Base-by-base conservation (phyloP, 37 sponge, comb jelly and placozoan genomes). In the Dysidea cf. avara region DNA sequence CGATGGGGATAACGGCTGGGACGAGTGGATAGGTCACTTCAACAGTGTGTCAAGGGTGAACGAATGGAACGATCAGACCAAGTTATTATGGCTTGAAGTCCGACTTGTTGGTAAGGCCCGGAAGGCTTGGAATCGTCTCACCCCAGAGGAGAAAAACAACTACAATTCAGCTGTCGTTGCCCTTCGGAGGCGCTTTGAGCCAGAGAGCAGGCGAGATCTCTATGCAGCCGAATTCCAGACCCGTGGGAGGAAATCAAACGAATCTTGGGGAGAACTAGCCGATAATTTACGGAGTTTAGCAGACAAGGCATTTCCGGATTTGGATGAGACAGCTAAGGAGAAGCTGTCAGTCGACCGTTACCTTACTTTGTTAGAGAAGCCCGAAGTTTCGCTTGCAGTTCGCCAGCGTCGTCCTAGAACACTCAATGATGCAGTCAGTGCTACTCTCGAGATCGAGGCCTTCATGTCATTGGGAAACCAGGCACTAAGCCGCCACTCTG, bases 381-480 rank as follows among this genome's bases (percentile, higher is more conserved):
- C 69, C 5, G 77, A 75, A 21, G 55, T 83, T 0, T 61, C 70
- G 0, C 76, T 83, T 43, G 24, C 63, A 9, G 85, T 84, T 0
- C 62, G 35, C 64, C 79, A 84, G 73, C 62, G 40, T 56, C 46
- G 29, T 32, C 85, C 85, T 0, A 77, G 47, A 39, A 74, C 35
- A 0, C 32, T 85, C 25, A 74, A 79, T 24, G 75, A 57, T 25
- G 75, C 80, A 5, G 86, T 85, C 17, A 26, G 24, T 7, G 68
- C 80, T 2, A 85, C 86, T 1, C 32, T 73, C n/a, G 86, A 85
- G 33, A 39, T 85, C 74, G 80, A 78, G 55, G 61, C 78, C 3
- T 84, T 71, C n/a, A n/a, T n/a, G n/a, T n/a, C n/a, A n/a, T n/a
- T n/a, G n/a, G n/a, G n/a, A n/a, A n/a, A n/a, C n/a, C n/a, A n/a